Evolutionary conservation across 2,113 vertebrate genomes (phyloP), one percentile per base, ranked within the genome.

Genomic region (Hepsetus odoe): DNA sequence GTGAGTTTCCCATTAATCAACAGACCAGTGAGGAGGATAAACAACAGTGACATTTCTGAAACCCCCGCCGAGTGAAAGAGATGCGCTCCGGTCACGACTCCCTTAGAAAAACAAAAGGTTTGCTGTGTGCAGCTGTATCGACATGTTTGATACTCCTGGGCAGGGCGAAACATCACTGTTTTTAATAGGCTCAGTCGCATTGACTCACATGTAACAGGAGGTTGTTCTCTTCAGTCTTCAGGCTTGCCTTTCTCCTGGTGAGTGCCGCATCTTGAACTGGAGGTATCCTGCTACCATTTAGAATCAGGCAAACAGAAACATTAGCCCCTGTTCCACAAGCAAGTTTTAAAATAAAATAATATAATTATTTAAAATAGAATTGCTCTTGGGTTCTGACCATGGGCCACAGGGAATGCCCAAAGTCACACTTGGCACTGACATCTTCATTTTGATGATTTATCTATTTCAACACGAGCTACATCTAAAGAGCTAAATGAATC

Each of bases 1-100:
- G 32, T 61, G 80, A 82, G 22, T 32, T 72, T 35, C 32, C 22
- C 73, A 85, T 82, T 79, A 83, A 75, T 86, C 82, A 77, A 38
- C 16, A 71, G 76, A 51, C n/a, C 35, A 32, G 33, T 24, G 44
- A 46, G 30, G 82, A 76, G 58, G 79, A 75, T 74, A 84, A 81
- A 44, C 26, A 86, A 83, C 80, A 73, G 68, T 28, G 67, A 65
- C 32, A 22, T 74, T 66, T 56, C 72, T 76, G 49, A 32, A 40
- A 28, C 14, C 10, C 56, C 56, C 13, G 9, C 58, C 67, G 3
- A 32, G 33, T 74, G 28, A 70, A 82, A 82, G 26, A 80, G 62
- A 1, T 56, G 35, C 75, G 56, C 68, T 62, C 13, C n/a, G 74
- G 49, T 35, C 68, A 80, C 76, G 73, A 24, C 51, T 55, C 20